Conservation (phyloP, 35 echinoderm and acorn worm genomes). For the Apostichopus californicus region DNA sequence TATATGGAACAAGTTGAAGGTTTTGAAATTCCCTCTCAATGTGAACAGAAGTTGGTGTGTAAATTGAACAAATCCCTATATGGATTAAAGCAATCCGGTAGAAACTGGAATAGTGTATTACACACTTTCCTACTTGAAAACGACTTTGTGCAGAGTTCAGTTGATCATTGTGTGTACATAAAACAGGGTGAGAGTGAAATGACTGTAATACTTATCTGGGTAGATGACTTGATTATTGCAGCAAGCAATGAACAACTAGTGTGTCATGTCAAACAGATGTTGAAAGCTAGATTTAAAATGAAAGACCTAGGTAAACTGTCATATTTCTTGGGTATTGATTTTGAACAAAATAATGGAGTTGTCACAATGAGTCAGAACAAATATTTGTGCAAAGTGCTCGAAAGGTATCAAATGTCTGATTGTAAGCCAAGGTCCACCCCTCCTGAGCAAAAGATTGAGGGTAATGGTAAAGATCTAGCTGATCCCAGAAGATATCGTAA, state of each 20-base stretch:
- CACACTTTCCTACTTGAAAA: no score
- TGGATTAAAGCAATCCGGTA: constrained; percentile 62
- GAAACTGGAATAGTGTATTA: constrained; percentile 73
- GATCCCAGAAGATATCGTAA: constrained; percentile 40
- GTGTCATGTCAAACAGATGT: constrained; percentile 4
- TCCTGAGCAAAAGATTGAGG: constrained; percentile 33
- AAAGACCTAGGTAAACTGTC: constrained; percentile 57
- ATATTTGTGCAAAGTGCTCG: constrained; percentile 39
- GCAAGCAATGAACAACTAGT: constrained; percentile 9
- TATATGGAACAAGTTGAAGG: constrained; percentile 66
- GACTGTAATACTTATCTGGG: constrained; percentile 52
- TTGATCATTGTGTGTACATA: constrained; percentile 59
- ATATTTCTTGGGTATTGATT: constrained; percentile 68
- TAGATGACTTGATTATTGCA: constrained; percentile 62
- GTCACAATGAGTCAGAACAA: constrained; percentile 37
- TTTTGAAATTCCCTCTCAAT: neutral
- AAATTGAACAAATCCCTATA: constrained; percentile 65
- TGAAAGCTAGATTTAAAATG: constrained; percentile 48
- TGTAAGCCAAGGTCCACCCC: constrained; percentile 38
- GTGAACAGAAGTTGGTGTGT: constrained; percentile 55
- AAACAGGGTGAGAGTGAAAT: constrained; percentile 28
- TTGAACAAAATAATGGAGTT: constrained; percentile 8
- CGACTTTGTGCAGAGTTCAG: constrained; percentile 26
- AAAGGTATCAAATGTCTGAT: constrained; percentile 29
- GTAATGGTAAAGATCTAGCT: neutral